phyloP scores from a whole-genome alignment of 2,888 invertebrate genomes.

The Lithophane leautieri region DNA sequence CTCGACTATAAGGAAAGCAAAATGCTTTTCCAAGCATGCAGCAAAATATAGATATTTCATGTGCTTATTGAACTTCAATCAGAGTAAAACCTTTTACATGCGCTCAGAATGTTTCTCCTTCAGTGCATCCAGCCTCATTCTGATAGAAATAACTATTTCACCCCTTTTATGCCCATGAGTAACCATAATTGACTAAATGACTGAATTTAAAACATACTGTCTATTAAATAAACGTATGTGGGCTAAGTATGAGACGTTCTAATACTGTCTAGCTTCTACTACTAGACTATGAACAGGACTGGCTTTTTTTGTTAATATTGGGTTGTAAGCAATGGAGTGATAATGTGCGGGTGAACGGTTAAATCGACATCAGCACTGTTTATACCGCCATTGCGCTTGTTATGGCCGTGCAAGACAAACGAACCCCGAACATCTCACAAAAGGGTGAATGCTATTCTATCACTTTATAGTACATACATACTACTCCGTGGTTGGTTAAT shows the following conservation, averaged over 20 bases:
- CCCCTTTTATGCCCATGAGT: constrained; percentile 55
- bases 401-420: constrained; percentile 1
- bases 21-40: constrained; percentile 53
- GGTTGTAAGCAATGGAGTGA: constrained; percentile 39
- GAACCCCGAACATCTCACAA: constrained; percentile 41
- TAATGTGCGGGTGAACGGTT: constrained; percentile 34
- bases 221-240: constrained; percentile 36
- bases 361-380: constrained; percentile 5
- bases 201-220: constrained; percentile 59
- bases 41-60: constrained; percentile 34
- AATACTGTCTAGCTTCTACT: constrained; percentile 48
- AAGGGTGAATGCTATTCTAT: constrained; percentile 49
- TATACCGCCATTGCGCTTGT: not conserved
- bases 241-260: constrained; percentile 44
- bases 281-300: constrained; percentile 47
- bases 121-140: constrained; percentile 63
- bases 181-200: constrained; percentile 46
- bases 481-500: constrained; percentile 44
- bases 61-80: constrained; percentile 38
- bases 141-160: constrained; percentile 61
- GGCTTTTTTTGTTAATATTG: constrained; percentile 29
- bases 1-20: constrained; percentile 40
- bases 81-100: constrained; percentile 41
- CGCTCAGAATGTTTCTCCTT: constrained; percentile 57
- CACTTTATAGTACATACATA: constrained; percentile 39